Percentiles rank a stretch among this genome's conserved stretches.
phyloP scores from a whole-genome alignment of 1,140 invertebrate species.

The Sinonovacula constricta region DNA sequence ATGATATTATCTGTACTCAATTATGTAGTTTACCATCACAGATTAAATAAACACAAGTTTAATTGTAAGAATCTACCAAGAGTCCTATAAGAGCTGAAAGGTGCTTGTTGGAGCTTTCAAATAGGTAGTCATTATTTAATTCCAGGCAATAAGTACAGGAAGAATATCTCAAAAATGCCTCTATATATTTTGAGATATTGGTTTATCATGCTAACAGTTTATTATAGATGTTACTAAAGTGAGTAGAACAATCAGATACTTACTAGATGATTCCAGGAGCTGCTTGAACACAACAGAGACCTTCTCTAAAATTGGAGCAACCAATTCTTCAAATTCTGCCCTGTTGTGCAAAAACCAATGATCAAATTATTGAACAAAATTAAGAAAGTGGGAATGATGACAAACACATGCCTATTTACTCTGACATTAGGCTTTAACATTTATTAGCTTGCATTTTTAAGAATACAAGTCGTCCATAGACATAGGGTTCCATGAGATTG shows the following conservation, averaged over 20 bases:
- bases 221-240: neutral
- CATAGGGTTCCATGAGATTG: no score
- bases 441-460: no score
- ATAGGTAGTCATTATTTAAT: neutral
- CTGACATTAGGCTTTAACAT: no score
- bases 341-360: no score
- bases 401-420: no score
- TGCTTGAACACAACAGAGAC: conserved; percentile 70
- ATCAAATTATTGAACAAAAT: no score
- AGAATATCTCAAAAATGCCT: neutral
- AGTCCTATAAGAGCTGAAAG: neutral
- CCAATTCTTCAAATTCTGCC: conserved; percentile 78
- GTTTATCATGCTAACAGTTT: neutral
- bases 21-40: neutral
- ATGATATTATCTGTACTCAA: neutral
- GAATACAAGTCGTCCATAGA: no score
- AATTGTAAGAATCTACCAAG: neutral
- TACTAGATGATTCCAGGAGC: conserved; percentile 71
- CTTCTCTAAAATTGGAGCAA: conserved; percentile 71
- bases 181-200: neutral
- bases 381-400: no score
- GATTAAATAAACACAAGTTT: neutral
- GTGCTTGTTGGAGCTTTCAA: neutral
- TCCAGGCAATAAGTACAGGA: neutral
- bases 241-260: conserved; percentile 52